Conservation (phyloP, 2,888 invertebrate genomes). For the Halictus ligatus region DNA sequence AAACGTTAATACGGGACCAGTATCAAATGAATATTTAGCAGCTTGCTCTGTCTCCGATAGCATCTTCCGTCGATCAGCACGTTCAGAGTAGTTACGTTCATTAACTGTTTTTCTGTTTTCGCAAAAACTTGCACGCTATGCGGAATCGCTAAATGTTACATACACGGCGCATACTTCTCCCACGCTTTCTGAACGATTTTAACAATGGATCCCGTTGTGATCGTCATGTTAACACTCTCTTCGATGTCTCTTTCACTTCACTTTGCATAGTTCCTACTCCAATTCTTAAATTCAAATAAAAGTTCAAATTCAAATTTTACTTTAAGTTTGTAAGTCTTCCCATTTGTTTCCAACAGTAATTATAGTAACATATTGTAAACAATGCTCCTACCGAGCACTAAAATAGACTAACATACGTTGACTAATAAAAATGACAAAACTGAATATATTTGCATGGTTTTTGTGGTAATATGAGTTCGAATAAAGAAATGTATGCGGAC, state of each 20-base stretch:
- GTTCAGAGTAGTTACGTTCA: conserved; percentile 7
- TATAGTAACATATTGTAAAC: no score
- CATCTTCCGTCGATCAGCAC: conserved; percentile 10
- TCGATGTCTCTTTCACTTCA: not conserved
- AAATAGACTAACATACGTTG: no score
- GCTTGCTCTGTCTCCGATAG: conserved; percentile 8
- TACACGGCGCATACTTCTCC: not conserved
- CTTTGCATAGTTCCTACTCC: not conserved
- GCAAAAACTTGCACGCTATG: not conserved
- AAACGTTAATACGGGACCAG: not conserved
- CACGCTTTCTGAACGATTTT: not conserved
- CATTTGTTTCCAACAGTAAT: no score
- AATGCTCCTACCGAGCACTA: no score
- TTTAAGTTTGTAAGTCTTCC: no score
- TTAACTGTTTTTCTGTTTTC: not conserved
- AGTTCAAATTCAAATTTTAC: not conserved
- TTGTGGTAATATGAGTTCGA: not conserved
- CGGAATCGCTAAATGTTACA: not conserved
- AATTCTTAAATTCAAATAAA: not conserved
- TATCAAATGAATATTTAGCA: conserved; percentile 14
- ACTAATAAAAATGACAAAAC: no score
- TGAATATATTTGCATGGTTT: not conserved
- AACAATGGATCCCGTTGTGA: not conserved
- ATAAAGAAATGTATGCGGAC: not conserved
- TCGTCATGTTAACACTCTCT: not conserved